Conservation (phyloP, 2,113 vertebrate genomes). For the Epinephelus cyanopodus region DNA sequence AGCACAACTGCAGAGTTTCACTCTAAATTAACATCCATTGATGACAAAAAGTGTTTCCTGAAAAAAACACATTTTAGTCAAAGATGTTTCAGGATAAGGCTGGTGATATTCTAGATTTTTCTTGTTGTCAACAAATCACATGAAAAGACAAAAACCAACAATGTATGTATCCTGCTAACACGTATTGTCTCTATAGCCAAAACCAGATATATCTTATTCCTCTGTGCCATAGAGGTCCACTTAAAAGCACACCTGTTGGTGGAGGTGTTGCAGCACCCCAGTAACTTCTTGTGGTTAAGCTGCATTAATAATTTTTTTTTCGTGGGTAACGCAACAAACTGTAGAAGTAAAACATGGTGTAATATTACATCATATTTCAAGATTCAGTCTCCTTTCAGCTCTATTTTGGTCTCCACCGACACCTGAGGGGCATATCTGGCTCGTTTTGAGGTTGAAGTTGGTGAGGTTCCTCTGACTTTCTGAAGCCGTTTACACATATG, state of each 20-base stretch:
- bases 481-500: too few species aligned
- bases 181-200: neutral
- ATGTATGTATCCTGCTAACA: neutral
- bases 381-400: neutral
- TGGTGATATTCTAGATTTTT: neutral
- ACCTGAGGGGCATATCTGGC: neutral
- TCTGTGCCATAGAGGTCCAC: neutral
- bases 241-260: neutral
- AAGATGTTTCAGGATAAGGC: neutral
- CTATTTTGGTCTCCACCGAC: neutral
- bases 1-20: conserved; percentile 17
- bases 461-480: too few species aligned
- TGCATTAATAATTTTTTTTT: too few species aligned
- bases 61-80: neutral
- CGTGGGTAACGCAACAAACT: neutral
- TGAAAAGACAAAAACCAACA: conserved; percentile 16
- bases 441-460: too few species aligned
- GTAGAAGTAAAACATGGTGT: neutral
- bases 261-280: neutral
- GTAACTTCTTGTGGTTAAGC: neutral
- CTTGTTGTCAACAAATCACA: neutral
- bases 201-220: neutral
- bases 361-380: neutral
- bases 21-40: conserved; percentile 25
- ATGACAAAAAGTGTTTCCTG: neutral